phyloP scores from a whole-genome alignment of 2,797 vertebrate genomes.

The Pempheris klunzingeri region DNA sequence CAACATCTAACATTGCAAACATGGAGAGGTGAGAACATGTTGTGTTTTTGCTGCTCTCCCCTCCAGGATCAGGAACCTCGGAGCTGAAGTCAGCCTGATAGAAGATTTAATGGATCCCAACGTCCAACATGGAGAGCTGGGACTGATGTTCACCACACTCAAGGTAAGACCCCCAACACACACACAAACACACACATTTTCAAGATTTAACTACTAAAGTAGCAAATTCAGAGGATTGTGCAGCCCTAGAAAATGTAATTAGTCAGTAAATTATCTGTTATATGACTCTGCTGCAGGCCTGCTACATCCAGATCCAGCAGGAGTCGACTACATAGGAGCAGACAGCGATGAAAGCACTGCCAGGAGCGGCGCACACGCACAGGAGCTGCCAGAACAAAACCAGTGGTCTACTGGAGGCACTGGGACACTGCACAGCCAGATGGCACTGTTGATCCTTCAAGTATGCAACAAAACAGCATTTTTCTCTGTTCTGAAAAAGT shows the following conservation, averaged over 20 bases:
- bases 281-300: constrained; percentile 85
- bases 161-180: constrained; percentile 83
- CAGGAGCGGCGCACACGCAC: background rate
- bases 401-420: constrained; percentile 2
- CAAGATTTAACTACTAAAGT: background rate
- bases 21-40: background rate
- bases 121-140: constrained; percentile 94
- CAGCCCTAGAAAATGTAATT: background rate
- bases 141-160: constrained; percentile 97
- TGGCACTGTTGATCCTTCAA: background rate
- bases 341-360: background rate
- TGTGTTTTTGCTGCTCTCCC: constrained; percentile 30
- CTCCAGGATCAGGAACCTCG: constrained; percentile 93
- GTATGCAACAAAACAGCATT: background rate
- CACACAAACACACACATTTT: background rate
- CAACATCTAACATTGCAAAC: background rate
- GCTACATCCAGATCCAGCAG: constrained; percentile 95
- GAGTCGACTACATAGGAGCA: constrained; percentile 88
- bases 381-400: constrained; percentile 23
- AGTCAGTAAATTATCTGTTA: background rate
- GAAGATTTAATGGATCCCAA: constrained; percentile 97
- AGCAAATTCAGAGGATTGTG: background rate
- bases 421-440: constrained; percentile 12
- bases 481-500: no score
- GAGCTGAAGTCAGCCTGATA: constrained; percentile 94